Conservation (phyloP, 2,888 invertebrate species). For the Auanema sp. region DNA sequence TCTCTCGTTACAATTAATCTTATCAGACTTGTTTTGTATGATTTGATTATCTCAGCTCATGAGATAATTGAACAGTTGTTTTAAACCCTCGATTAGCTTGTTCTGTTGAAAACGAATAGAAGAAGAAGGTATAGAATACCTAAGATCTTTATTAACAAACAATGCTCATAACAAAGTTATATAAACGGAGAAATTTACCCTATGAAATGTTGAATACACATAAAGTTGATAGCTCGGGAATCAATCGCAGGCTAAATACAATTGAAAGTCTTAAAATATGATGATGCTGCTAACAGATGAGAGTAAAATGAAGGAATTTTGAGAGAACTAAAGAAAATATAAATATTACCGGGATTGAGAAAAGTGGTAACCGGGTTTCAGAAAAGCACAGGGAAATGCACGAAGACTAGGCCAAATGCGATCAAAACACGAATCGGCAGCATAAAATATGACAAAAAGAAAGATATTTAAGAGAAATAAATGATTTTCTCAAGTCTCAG, state of each 20-base stretch:
- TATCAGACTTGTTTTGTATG: too few species aligned
- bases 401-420: constrained; percentile 1
- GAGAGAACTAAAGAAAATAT: too few species aligned
- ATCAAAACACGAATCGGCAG: constrained; percentile 3
- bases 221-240: neutral
- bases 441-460: too few species aligned
- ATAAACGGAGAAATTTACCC: constrained; percentile 1
- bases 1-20: neutral
- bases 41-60: too few species aligned
- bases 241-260: constrained; percentile 1
- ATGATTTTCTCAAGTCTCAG: too few species aligned
- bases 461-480: too few species aligned
- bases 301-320: too few species aligned
- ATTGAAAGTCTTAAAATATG: neutral
- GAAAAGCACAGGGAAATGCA: neutral
- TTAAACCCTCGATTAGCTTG: too few species aligned
- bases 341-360: constrained; percentile 1
- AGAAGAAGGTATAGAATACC: too few species aligned
- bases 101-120: too few species aligned
- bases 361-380: neutral
- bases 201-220: neutral
- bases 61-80: too few species aligned
- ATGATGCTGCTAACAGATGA: neutral
- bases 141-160: constrained; percentile 3
- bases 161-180: constrained; percentile 1